phyloP scores from a whole-genome alignment of 2,888 invertebrate species.

The Agriopis aurantiaria region DNA sequence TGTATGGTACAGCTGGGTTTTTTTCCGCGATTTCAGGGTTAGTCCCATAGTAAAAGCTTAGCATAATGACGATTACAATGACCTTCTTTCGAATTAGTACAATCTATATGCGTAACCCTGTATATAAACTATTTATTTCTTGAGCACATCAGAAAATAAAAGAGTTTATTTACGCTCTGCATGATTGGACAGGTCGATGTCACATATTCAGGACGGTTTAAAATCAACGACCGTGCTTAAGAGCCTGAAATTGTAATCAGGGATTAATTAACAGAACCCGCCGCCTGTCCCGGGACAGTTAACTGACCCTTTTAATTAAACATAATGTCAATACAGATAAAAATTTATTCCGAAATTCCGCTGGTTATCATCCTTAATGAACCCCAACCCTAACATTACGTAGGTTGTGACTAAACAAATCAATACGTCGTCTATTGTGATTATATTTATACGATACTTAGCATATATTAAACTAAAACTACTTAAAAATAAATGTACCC shows the following conservation, averaged over 20 bases:
- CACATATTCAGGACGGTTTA: conserved; percentile 9
- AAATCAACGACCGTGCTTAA: conserved; percentile 14
- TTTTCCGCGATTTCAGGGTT: too few species aligned
- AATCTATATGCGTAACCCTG: too few species aligned
- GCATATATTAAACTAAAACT: background rate
- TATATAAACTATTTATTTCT: too few species aligned
- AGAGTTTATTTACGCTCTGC: background rate
- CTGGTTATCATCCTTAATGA: conserved; percentile 41
- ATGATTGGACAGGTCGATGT: conserved; percentile 2
- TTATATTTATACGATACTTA: background rate
- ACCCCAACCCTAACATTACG: conserved; percentile 42
- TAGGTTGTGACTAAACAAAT: conserved; percentile 42
- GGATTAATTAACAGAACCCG: conserved; percentile 31
- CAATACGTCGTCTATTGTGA: conserved; percentile 33
- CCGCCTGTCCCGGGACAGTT: conserved; percentile 18
- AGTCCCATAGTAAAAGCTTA: too few species aligned
- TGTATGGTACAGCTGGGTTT: too few species aligned
- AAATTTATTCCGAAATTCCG: conserved; percentile 40
- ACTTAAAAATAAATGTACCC: background rate
- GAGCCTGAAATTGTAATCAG: conserved; percentile 20
- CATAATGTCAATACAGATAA: conserved; percentile 45
- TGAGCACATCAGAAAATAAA: too few species aligned
- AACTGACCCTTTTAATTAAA: conserved; percentile 42
- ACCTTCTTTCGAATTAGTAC: too few species aligned
- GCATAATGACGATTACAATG: too few species aligned